Evolutionary conservation across 2,888 invertebrate species (phyloP).

Genomic region (Busseola fusca): DNA sequence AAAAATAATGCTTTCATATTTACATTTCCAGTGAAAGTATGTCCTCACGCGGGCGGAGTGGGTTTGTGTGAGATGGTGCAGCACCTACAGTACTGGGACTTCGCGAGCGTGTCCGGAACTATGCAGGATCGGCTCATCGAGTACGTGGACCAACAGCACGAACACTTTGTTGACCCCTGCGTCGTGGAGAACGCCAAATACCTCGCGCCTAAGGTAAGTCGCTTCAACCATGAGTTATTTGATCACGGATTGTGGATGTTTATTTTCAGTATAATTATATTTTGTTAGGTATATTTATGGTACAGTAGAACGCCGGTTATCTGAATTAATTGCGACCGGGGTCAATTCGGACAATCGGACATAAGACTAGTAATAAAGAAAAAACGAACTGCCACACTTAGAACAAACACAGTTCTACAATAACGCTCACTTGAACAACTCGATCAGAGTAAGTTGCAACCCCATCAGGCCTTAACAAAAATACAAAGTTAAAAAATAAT

Average conservation of each 20-base stretch:
- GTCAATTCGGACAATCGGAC: too few species aligned
- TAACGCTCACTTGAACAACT: too few species aligned
- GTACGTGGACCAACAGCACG: constrained; percentile 96
- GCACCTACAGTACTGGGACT: constrained; percentile 97
- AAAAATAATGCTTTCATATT: background rate
- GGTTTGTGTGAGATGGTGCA: constrained; percentile 98
- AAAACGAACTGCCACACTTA: too few species aligned
- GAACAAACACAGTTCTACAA: too few species aligned
- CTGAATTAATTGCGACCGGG: too few species aligned
- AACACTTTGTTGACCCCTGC: constrained; percentile 94
- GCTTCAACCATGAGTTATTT: background rate
- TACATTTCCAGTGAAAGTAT: constrained; percentile 93
- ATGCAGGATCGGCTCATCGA: constrained; percentile 93
- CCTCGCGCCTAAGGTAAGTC: constrained; percentile 91
- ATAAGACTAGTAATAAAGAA: too few species aligned
- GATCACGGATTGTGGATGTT: background rate
- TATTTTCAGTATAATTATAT: background rate
- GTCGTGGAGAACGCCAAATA: constrained; percentile 92
- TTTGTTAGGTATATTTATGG: background rate
- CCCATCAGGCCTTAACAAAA: too few species aligned
- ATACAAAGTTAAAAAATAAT: too few species aligned
- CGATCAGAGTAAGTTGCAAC: too few species aligned
- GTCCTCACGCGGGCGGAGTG: constrained; percentile 98
- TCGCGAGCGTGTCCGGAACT: constrained; percentile 91
- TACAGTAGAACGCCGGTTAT: too few species aligned